Conservation (phyloP, 2,113 vertebrate species). For the Brachionichthys hirsutus region DNA sequence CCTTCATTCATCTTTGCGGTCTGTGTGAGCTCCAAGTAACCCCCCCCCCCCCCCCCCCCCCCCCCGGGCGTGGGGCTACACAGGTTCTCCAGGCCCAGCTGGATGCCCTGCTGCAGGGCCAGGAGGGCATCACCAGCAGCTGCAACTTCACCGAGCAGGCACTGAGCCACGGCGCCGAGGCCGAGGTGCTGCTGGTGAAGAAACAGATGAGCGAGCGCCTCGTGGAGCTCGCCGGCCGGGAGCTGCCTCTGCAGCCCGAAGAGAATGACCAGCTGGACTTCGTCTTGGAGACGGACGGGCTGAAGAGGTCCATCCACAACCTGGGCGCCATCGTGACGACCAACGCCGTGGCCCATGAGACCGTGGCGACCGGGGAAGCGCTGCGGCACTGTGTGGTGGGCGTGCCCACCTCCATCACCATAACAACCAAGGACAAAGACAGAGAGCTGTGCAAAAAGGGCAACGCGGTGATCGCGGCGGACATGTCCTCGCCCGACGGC, state of each 20-base stretch:
- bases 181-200: conserved; percentile 93
- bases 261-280: conserved; percentile 95
- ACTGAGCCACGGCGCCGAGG: conserved; percentile 90
- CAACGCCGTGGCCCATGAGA: conserved; percentile 91
- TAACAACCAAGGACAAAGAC: conserved; percentile 96
- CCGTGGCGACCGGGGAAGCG: conserved; percentile 92
- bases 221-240: conserved; percentile 82
- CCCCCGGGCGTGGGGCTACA: conserved; percentile 13
- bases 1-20: too few species aligned
- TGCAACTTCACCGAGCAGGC: conserved; percentile 94
- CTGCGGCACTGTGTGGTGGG: conserved; percentile 89
- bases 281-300: conserved; percentile 89
- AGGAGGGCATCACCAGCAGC: conserved; percentile 92
- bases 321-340: conserved; percentile 92
- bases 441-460: conserved; percentile 94
- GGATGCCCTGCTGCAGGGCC: conserved; percentile 88
- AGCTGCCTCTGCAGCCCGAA: conserved; percentile 88
- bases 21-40: too few species aligned
- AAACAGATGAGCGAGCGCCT: conserved; percentile 97
- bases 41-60: too few species aligned
- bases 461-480: conserved; percentile 87
- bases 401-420: conserved; percentile 87
- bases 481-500: conserved; percentile 86
- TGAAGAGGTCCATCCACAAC: conserved; percentile 97
- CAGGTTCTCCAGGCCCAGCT: conserved; percentile 95